Evolutionary conservation across 2,888 invertebrate species (phyloP).

Genomic region (Hybos culiciformis): DNA sequence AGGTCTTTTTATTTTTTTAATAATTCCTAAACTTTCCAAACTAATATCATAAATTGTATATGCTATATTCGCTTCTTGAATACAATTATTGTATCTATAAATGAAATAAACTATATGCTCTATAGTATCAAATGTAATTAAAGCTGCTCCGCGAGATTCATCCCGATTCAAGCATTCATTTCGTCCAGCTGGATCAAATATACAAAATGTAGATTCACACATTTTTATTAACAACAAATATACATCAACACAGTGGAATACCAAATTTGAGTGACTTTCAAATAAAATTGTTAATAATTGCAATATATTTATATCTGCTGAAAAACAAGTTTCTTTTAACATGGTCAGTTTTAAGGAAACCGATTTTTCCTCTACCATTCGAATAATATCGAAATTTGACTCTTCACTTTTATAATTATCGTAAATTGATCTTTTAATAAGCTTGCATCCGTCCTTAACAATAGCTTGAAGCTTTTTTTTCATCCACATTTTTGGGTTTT

Average conservation of each 20-base stretch:
- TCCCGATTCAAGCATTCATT: conserved; percentile 22
- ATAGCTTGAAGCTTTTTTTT: neutral
- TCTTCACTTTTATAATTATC: conserved; percentile 16
- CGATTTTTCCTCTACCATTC: conserved; percentile 23
- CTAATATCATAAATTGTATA: conserved; percentile 25
- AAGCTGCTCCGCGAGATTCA: conserved; percentile 39
- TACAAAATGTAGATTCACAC: conserved; percentile 39
- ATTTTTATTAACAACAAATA: conserved; percentile 37
- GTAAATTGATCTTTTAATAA: conserved; percentile 16
- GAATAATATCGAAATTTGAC: conserved; percentile 25
- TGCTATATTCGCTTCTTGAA: conserved; percentile 20
- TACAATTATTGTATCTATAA: conserved; percentile 21
- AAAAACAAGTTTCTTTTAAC: conserved; percentile 22
- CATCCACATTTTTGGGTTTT: neutral
- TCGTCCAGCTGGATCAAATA: conserved; percentile 46
- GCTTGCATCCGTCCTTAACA: neutral
- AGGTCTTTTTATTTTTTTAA: conserved; percentile 15
- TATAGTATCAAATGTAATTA: conserved; percentile 27
- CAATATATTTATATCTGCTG: conserved; percentile 25
- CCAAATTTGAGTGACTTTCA: conserved; percentile 22
- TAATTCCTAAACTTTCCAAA: conserved; percentile 24
- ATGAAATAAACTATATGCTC: conserved; percentile 30
- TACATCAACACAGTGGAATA: conserved; percentile 22
- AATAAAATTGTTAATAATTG: conserved; percentile 26
- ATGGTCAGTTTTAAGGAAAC: conserved; percentile 21